Conservation (phyloP, 2,888 invertebrate genomes). For the Oligia fasciuncula region DNA sequence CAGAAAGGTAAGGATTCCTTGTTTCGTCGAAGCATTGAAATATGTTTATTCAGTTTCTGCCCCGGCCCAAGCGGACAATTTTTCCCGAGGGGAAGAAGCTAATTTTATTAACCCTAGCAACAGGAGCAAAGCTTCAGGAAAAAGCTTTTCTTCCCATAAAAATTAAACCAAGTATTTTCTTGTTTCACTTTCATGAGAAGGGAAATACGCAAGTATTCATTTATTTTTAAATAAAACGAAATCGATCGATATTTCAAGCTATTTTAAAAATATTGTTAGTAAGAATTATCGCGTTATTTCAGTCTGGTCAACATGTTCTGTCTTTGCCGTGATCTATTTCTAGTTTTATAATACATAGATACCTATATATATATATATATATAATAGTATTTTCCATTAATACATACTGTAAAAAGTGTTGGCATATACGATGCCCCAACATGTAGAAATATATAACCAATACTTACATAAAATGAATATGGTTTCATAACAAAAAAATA, state of each 20-base stretch:
- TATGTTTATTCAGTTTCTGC: not conserved
- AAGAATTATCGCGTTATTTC: not conserved
- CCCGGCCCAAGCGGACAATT: not conserved
- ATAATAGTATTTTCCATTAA: slow-evolving; percentile 4
- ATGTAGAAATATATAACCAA: not conserved
- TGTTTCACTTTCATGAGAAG: slow-evolving; percentile 17
- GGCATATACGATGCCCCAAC: not conserved
- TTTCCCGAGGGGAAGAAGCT: not conserved
- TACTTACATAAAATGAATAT: not conserved
- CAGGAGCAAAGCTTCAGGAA: not conserved
- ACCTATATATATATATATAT: not conserved
- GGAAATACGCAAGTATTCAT: not conserved
- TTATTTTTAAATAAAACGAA: not conserved
- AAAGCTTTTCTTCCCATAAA: not conserved
- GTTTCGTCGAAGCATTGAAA: not conserved
- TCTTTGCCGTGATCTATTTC: slow-evolving; percentile 51
- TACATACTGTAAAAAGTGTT: not conserved
- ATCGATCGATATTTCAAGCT: slow-evolving; percentile 34
- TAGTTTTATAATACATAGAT: not conserved
- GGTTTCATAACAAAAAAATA: not conserved
- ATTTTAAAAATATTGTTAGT: slow-evolving; percentile 52
- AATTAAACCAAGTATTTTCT: not conserved
- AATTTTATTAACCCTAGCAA: not conserved
- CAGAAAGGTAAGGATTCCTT: not conserved
- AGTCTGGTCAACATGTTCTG: slow-evolving; percentile 40